Evolutionary conservation across 2,888 invertebrate genomes (phyloP).

Genomic region (Chromoteleia sp.): DNA sequence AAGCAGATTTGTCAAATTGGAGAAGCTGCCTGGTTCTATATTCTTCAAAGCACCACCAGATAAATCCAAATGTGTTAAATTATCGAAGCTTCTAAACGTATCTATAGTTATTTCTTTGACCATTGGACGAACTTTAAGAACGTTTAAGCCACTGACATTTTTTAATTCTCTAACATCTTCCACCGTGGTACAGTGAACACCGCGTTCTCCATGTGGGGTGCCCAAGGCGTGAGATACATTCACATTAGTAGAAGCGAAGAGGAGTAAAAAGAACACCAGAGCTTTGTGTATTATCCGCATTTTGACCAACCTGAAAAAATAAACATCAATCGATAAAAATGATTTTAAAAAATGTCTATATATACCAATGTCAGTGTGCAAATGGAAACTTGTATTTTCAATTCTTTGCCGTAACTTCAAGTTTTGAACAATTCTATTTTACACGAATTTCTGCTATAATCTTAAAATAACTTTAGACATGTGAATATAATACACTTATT

Average conservation of each 20-base stretch:
- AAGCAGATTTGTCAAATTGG: slow-evolving; percentile 86
- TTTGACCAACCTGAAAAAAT: slow-evolving; percentile 69
- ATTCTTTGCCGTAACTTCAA: too few relatives aligned
- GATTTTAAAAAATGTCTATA: neutral
- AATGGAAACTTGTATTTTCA: neutral
- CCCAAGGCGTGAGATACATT: slow-evolving; percentile 75
- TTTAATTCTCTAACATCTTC: slow-evolving; percentile 78
- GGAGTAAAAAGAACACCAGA: slow-evolving; percentile 72
- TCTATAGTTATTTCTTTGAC: slow-evolving; percentile 70
- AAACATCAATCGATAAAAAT: slow-evolving; percentile 5
- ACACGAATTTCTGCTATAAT: slow-evolving; percentile 1
- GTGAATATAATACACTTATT: slow-evolving; percentile 16
- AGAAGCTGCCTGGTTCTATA: slow-evolving; percentile 86
- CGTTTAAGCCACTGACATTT: slow-evolving; percentile 74
- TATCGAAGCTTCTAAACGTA: slow-evolving; percentile 86
- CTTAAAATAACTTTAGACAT: slow-evolving; percentile 5
- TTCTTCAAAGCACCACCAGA: slow-evolving; percentile 87
- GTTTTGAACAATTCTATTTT: neutral
- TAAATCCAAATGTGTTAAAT: slow-evolving; percentile 88
- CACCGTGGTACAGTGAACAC: slow-evolving; percentile 76
- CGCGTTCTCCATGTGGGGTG: slow-evolving; percentile 73
- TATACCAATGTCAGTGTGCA: slow-evolving; percentile 11
- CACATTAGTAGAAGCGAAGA: slow-evolving; percentile 73
- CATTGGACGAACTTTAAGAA: slow-evolving; percentile 71
- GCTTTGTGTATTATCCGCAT: slow-evolving; percentile 75